phyloP scores from a whole-genome alignment of 1,140 invertebrate genomes.

The Medauroidea extradentata region DNA sequence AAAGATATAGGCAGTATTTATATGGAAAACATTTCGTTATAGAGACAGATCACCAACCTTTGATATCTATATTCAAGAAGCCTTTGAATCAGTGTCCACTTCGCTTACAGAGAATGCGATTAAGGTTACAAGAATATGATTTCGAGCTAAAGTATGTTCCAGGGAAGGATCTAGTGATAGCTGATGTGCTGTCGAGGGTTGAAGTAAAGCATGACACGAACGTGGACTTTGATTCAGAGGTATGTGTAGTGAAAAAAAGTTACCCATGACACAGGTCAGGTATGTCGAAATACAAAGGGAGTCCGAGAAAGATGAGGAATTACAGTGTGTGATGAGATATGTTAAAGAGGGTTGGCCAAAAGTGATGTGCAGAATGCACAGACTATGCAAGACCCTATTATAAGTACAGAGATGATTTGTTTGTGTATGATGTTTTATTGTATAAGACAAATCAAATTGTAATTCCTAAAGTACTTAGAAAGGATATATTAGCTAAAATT shows the following conservation, averaged over 20 bases:
- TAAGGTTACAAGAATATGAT: constrained; percentile 40
- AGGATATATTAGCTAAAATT: constrained; percentile 25
- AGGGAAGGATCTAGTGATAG: constrained; percentile 19
- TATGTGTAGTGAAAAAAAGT: too few relatives aligned
- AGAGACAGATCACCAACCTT: constrained; percentile 43
- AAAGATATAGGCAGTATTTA: too few relatives aligned
- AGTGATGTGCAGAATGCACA: not conserved
- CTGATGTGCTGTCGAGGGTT: constrained; percentile 21
- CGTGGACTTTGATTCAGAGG: too few relatives aligned
- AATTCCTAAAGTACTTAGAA: constrained; percentile 29
- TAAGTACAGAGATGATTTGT: too few relatives aligned
- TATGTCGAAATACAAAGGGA: constrained; percentile 1
- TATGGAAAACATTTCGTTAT: constrained; percentile 33
- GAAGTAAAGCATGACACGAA: too few relatives aligned
- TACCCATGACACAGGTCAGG: not conserved
- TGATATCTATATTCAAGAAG: constrained; percentile 40
- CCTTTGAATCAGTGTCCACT: constrained; percentile 36
- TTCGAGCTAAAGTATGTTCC: constrained; percentile 36
- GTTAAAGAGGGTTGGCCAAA: constrained; percentile 7
- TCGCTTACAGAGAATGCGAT: constrained; percentile 38
- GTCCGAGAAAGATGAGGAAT: constrained; percentile 5
- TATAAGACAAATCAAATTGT: constrained; percentile 22
- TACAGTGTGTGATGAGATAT: constrained; percentile 1
- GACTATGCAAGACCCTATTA: not conserved
- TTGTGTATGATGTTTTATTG: too few relatives aligned